Base-by-base conservation (phyloP, 2,113 vertebrate species). In the Urocolius indicus region DNA sequence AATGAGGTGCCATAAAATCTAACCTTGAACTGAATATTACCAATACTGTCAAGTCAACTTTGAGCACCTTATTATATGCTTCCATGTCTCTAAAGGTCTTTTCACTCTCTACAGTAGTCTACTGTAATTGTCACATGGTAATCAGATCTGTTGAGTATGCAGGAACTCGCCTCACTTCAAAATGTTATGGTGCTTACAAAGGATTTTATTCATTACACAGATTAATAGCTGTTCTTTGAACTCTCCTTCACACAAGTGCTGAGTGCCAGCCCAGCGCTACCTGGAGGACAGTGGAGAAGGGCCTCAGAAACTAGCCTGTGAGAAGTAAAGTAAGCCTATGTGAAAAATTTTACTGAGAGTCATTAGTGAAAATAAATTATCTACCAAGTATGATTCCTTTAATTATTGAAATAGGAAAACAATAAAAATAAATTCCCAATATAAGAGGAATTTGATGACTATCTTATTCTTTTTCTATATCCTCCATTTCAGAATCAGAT, bases 141-240 rank as follows among this genome's bases (percentile, higher is more conserved):
- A 96, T 95, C 89, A 93, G 95, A 97, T 96, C 96, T 93, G 76
- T 93, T 85, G 90, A 95, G 93, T 84, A 89, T 69, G 89, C 90
- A 94, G 93, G 52, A 97, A 96, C 84, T 93, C 23, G 11, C 71
- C 93, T 62, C 32, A 16, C 95, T 97, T 95, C 94, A 96, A 95
- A 97, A 97, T 93, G 95, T 94, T 94, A 93, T 49, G 52, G 91
- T 62, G 93, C 94, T 95, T 94, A 97, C 94, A 97, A 97, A 97
- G 95, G 92, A 94, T 95, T 95, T 97, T 95, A 97, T 97, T 97
- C 96, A 96, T 93, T 80, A 94, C 52, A 69, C 73, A 93, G 84
- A 95, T 96, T 96, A 96, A 93, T 11, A 89, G 91, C 55, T 80
- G 73, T 93, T 91, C 94, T 95, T 95, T 97, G 93, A 95, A 96